Evolutionary conservation across 2,113 vertebrate genomes (phyloP), one percentile per base, ranked within the genome.

Genomic region (Hystrix brachyura): DNA sequence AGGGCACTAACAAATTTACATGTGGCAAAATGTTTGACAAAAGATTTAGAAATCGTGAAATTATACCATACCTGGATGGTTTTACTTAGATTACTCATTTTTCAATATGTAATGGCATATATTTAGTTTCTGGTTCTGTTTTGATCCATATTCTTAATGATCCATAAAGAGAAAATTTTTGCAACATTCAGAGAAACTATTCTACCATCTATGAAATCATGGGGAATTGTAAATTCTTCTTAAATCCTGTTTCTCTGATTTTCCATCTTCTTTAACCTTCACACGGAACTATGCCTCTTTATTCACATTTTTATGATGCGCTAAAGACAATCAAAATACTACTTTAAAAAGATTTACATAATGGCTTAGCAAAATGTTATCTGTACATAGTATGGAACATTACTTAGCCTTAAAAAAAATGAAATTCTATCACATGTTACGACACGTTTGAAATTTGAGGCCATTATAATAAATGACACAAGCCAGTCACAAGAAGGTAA

Each of bases 1-100:
- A 95, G 13, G 72, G 38, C 92, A 94, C 95, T 87, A 80, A 96
- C 46, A 83, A 90, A 96, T 74, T 23, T 95, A 86, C 96, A 97
- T 92, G 51, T 72, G 76, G 97, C 64, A 86, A 96, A 96, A 97
- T 91, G 29, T 86, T 86, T 94, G 80, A 91, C 29, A 96, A 65
- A 96, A 96, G 43, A 94, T 34, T 84, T 0, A 0, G 92, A 87
- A 97, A 83, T 32, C 84, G 57, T 88, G 46, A 96, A 90, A 88
- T 91, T 83, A 60, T 76, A 87, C 62, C 34, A 78, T 92, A 21
- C 9, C 72, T 97, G 8, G 4, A 80, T 82, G n/a, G 1, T 55
- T 67, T 91, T 82, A 65, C 59, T 71, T 79, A 65, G 80, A 82
- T 4, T 0, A 65, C 96, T 38, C 29, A 46, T 84, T 93, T 38